These are phyloP conservation scores for Rotaria socialis DNA, from an alignment of 2,888 invertebrate genomes.

Conservation along the genomic window DNA sequence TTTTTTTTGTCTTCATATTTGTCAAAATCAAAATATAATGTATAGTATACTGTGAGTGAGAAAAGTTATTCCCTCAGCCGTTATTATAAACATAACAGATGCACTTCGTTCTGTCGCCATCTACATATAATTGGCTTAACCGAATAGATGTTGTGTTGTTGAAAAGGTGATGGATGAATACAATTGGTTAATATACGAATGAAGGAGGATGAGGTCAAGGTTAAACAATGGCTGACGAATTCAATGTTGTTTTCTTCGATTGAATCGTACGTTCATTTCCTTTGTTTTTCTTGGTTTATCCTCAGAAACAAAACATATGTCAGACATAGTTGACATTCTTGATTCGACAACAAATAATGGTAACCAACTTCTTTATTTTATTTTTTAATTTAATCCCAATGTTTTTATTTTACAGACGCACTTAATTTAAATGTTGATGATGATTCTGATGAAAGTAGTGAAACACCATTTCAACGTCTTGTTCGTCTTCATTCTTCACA, in stretches of 20 bases:
- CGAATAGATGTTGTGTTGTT: no score
- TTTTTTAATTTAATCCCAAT: not conserved
- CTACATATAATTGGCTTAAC: no score
- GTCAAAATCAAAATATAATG: no score
- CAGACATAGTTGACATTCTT: slow-evolving; percentile 32
- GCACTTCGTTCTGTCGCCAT: no score
- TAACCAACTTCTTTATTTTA: not conserved
- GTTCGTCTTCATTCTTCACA: not conserved
- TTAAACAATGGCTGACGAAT: not conserved
- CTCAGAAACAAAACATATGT: not conserved
- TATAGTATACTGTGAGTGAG: no score
- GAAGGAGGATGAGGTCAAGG: slow-evolving; percentile 2
- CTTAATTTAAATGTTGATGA: slow-evolving; percentile 1
- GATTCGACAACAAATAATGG: not conserved
- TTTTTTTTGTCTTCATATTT: no score
- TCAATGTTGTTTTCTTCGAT: not conserved
- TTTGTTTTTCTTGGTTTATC: not conserved
- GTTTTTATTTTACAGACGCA: not conserved
- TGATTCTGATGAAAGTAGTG: not conserved
- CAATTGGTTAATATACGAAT: not conserved
- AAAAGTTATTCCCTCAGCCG: no score
- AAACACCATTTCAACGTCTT: slow-evolving; percentile 31
- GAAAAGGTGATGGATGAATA: no score
- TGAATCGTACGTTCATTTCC: not conserved
- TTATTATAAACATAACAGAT: no score